Percentiles rank a stretch among this genome's conserved stretches.
These are phyloP conservation scores for Austrolebias charrua DNA, from an alignment of 2,797 vertebrate species.

Conservation along the genomic window DNA sequence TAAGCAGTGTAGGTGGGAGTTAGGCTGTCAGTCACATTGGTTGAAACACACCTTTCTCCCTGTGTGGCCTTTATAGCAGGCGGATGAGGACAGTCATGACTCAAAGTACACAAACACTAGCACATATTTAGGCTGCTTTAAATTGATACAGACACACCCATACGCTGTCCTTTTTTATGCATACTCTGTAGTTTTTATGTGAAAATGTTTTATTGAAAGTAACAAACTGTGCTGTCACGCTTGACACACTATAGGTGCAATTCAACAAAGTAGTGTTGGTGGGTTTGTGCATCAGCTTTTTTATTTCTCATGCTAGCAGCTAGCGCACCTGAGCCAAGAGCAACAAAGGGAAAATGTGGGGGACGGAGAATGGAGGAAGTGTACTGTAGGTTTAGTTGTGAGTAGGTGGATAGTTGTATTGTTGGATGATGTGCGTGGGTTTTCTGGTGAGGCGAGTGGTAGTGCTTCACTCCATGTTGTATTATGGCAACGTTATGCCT, in stretches of 20 bases:
- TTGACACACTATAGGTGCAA: background rate
- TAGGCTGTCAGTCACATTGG: slow-evolving; percentile 45
- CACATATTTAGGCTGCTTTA: background rate
- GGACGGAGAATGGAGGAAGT: slow-evolving; percentile 40
- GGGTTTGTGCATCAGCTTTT: slow-evolving; percentile 6
- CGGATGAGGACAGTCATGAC: slow-evolving; percentile 27
- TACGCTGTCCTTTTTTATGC: background rate
- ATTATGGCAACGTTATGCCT: background rate
- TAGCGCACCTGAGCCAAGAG: slow-evolving; percentile 15
- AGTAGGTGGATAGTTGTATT: slow-evolving; percentile 36
- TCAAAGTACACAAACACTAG: slow-evolving; percentile 35
- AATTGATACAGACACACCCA: slow-evolving; percentile 6
- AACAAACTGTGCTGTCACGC: slow-evolving; percentile 1
- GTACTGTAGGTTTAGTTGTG: slow-evolving; percentile 33
- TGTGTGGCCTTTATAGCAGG: slow-evolving; percentile 61
- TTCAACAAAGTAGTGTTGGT: background rate
- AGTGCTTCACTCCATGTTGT: slow-evolving; percentile 7
- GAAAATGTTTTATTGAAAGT: background rate
- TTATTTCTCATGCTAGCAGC: slow-evolving; percentile 9
- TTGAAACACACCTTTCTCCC: slow-evolving; percentile 52
- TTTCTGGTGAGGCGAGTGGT: slow-evolving; percentile 14
- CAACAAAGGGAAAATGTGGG: slow-evolving; percentile 20
- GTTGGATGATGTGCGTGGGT: slow-evolving; percentile 15
- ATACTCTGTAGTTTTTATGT: background rate
- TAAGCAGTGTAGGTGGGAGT: slow-evolving; percentile 30